Percentiles rank a stretch among this genome's conserved stretches.
These are phyloP conservation scores for Nephotettix cincticeps DNA, from an alignment of 1,140 invertebrate genomes.

Conservation along the genomic window DNA sequence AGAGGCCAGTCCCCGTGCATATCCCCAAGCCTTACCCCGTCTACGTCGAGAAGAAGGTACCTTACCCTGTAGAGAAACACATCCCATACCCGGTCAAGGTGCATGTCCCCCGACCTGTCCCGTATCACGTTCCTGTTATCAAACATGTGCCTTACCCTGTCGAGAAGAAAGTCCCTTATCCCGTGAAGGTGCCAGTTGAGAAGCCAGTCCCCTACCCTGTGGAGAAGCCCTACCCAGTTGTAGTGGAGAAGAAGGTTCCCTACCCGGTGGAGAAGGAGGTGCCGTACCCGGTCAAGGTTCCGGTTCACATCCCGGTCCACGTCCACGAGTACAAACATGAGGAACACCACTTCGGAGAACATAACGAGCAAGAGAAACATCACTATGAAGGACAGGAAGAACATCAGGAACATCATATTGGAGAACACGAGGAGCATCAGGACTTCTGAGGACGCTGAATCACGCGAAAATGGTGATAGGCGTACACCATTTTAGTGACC, in stretches of 20 bases:
- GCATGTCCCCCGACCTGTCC: slow-evolving; percentile 47
- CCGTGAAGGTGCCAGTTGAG: slow-evolving; percentile 49
- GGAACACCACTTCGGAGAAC: no score
- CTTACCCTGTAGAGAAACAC: slow-evolving; percentile 43
- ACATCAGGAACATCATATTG: no score
- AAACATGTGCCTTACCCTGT: slow-evolving; percentile 27
- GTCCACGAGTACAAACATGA: no score
- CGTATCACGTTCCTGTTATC: slow-evolving; percentile 27
- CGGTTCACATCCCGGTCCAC: no score
- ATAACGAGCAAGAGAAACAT: no score
- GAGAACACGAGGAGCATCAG: no score
- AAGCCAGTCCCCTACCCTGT: slow-evolving; percentile 20
- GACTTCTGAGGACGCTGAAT: no score
- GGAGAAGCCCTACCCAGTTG: slow-evolving; percentile 18
- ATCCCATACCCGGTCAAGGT: slow-evolving; percentile 58
- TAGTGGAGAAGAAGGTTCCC: slow-evolving; percentile 14
- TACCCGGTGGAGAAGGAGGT: slow-evolving; percentile 23
- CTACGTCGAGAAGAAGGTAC: slow-evolving; percentile 36
- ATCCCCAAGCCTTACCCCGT: slow-evolving; percentile 42
- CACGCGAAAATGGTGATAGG: no score
- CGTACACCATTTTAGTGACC: no score
- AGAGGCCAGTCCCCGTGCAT: slow-evolving; percentile 54
- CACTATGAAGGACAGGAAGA: no score
- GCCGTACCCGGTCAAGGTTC: slow-evolving; percentile 19
- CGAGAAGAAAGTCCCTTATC: slow-evolving; percentile 55